phyloP scores from a whole-genome alignment of 2,113 vertebrate genomes.

The Ictalurus punctatus region DNA sequence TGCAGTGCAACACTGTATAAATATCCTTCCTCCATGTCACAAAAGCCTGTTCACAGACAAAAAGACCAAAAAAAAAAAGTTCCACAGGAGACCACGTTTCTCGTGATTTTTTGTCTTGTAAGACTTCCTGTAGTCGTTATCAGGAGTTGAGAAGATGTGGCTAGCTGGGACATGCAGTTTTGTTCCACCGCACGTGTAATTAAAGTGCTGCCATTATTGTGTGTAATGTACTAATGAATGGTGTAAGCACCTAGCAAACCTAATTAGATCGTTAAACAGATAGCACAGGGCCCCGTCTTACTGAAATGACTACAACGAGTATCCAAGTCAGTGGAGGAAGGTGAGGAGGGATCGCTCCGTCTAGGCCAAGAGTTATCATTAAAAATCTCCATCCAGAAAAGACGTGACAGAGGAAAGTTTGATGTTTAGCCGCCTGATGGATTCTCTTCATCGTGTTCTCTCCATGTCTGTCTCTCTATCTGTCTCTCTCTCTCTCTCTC shows the following conservation, averaged over 20 bases:
- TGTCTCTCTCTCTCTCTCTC: constrained; percentile 15
- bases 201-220: constrained; percentile 44
- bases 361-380: constrained; percentile 52
- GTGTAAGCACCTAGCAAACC: constrained; percentile 52
- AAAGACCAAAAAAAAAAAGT: not conserved
- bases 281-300: constrained; percentile 52
- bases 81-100: constrained; percentile 20
- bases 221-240: constrained; percentile 50
- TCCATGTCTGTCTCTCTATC: constrained; percentile 45
- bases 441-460: constrained; percentile 26
- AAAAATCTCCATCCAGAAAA: constrained; percentile 49
- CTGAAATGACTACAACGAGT: constrained; percentile 48
- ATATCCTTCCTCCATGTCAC: constrained; percentile 33
- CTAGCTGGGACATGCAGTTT: constrained; percentile 10
- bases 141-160: not conserved
- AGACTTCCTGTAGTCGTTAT: constrained; percentile 13
- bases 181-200: constrained; percentile 22
- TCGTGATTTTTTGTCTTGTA: constrained; percentile 14
- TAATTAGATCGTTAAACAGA: constrained; percentile 48
- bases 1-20: constrained; percentile 41
- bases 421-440: constrained; percentile 44
- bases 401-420: constrained; percentile 43
- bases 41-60: not conserved
- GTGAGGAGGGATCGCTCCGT: constrained; percentile 48
- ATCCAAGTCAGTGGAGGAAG: constrained; percentile 9